These are phyloP conservation scores for Papilio polyxenes DNA, from an alignment of 1,140 invertebrate genomes.

Conservation along the genomic window DNA sequence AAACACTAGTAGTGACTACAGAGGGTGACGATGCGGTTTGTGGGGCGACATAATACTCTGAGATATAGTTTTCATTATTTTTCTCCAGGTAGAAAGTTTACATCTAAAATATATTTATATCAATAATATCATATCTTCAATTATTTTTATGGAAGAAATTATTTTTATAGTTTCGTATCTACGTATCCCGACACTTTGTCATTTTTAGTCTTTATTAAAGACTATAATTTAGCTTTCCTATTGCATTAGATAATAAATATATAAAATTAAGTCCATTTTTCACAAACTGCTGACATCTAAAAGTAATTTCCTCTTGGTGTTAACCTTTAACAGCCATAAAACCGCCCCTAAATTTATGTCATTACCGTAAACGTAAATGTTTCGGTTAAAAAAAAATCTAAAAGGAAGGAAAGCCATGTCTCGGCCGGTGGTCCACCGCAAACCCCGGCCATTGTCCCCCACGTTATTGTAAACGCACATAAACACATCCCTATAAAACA, in stretches of 20 bases:
- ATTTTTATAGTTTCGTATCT: neutral
- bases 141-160: neutral
- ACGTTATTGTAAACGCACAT: slow-evolving; percentile 65
- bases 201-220: neutral
- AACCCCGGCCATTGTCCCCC: slow-evolving; percentile 65
- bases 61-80: slow-evolving; percentile 27
- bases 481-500: slow-evolving; percentile 43
- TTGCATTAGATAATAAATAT: neutral
- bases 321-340: slow-evolving; percentile 26
- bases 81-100: neutral
- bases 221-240: neutral
- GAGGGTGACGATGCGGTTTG: slow-evolving; percentile 42
- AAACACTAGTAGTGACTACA: slow-evolving; percentile 43
- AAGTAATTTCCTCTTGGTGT: neutral
- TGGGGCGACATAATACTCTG: slow-evolving; percentile 37
- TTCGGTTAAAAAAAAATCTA: slow-evolving; percentile 40
- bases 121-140: neutral
- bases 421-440: slow-evolving; percentile 71
- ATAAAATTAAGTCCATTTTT: neutral
- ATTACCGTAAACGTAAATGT: slow-evolving; percentile 54
- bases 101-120: neutral
- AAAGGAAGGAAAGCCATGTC: slow-evolving; percentile 44
- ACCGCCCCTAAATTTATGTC: slow-evolving; percentile 37
- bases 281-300: slow-evolving; percentile 21
- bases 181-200: neutral